Percentiles rank a stretch among this genome's conserved stretches.
phyloP scores from a whole-genome alignment of 1,140 invertebrate species.

The Cardiocondyla obscurior region DNA sequence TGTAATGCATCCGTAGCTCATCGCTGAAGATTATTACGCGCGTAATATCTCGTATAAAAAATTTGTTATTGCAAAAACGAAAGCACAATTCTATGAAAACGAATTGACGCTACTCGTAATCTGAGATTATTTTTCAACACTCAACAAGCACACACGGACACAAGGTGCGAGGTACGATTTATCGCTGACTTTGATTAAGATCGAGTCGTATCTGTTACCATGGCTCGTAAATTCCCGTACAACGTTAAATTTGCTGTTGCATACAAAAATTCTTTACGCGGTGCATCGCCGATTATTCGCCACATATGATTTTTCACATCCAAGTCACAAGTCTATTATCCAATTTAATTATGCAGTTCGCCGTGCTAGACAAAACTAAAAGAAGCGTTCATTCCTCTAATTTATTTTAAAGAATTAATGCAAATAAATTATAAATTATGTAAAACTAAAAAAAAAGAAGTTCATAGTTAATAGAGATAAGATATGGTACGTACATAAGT shows the following conservation, averaged over 20 bases:
- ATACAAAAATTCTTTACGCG: neutral
- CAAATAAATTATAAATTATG: neutral
- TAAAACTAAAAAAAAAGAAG: too few relatives aligned
- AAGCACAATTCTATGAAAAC: neutral
- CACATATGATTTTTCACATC: neutral
- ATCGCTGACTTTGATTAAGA: neutral
- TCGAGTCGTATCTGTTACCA: neutral
- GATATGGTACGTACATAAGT: neutral
- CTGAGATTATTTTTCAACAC: constrained; percentile 67
- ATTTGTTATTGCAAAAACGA: neutral
- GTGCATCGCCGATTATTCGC: neutral
- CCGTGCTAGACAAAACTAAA: neutral
- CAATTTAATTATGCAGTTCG: neutral
- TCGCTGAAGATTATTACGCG: too few relatives aligned
- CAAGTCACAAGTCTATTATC: neutral
- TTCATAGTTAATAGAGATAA: neutral
- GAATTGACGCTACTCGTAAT: constrained; percentile 15
- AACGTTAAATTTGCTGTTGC: neutral
- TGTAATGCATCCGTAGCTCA: too few relatives aligned
- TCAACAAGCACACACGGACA: neutral
- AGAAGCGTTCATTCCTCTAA: neutral
- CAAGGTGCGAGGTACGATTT: neutral
- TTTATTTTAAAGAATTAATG: neutral
- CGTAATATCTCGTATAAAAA: too few relatives aligned
- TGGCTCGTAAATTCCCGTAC: neutral